Evolutionary conservation across 2,888 invertebrate genomes (phyloP).

Genomic region (Cephus pulcher): DNA sequence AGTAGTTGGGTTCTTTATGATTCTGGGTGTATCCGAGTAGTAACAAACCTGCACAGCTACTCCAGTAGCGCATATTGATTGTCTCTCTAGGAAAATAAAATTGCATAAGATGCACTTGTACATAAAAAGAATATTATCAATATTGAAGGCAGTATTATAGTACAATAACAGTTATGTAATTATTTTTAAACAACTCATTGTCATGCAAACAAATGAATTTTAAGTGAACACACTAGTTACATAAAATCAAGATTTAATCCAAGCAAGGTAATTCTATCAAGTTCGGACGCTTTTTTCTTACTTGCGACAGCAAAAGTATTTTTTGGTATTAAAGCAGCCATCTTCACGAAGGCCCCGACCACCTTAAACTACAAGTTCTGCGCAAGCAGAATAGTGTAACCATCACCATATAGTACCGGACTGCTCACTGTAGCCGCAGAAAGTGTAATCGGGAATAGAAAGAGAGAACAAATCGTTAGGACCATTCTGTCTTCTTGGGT

Average conservation of each 20-base stretch:
- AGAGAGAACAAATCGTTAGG: too few relatives aligned
- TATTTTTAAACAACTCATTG: constrained; percentile 9
- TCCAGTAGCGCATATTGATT: constrained; percentile 31
- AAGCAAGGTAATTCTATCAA: neutral
- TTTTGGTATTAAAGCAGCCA: constrained; percentile 51
- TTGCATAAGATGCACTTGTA: neutral
- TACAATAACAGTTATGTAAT: constrained; percentile 31
- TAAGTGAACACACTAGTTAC: neutral
- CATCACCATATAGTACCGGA: too few relatives aligned
- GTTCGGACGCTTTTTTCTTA: constrained; percentile 30
- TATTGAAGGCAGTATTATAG: neutral
- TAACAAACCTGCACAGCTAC: constrained; percentile 43
- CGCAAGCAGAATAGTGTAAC: neutral
- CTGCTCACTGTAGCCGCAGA: too few relatives aligned
- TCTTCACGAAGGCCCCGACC: constrained; percentile 25
- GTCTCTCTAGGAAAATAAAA: constrained; percentile 36
- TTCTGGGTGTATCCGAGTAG: constrained; percentile 42
- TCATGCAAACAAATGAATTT: neutral
- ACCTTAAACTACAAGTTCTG: neutral
- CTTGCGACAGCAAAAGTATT: constrained; percentile 39
- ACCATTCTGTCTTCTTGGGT: too few relatives aligned
- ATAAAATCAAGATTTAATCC: constrained; percentile 6
- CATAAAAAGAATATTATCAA: neutral
- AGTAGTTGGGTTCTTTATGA: constrained; percentile 54
- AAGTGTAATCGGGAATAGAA: too few relatives aligned